phyloP scores from a whole-genome alignment of 2,888 invertebrate species.

The Leptopterna dolabrata region DNA sequence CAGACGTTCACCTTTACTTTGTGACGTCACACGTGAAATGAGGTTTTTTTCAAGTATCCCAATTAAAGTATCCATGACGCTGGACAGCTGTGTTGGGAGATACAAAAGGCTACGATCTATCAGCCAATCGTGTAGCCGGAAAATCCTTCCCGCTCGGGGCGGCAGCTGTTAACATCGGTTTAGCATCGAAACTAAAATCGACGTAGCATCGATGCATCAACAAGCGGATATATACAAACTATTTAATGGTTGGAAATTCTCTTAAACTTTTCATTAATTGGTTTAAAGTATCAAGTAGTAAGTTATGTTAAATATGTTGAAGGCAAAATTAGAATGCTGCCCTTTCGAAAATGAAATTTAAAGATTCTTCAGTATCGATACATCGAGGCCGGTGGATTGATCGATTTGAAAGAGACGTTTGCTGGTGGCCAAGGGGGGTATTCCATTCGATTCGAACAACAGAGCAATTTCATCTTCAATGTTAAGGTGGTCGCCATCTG shows the following conservation, averaged over 20 bases:
- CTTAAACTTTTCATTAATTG: neutral
- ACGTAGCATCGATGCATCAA: neutral
- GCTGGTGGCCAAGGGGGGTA: no score
- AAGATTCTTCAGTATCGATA: neutral
- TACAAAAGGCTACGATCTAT: neutral
- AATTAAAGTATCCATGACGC: neutral
- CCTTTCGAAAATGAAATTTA: neutral
- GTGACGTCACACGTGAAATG: neutral
- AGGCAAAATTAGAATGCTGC: neutral
- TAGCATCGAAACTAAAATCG: neutral
- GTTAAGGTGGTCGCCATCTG: neutral
- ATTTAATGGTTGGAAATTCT: neutral
- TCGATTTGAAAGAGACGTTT: neutral
- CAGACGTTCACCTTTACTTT: neutral
- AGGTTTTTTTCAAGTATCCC: no score
- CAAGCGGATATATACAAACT: neutral
- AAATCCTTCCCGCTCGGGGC: neutral
- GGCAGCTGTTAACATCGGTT: neutral
- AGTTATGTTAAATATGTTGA: neutral
- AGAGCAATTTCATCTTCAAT: neutral
- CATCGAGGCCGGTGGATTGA: neutral
- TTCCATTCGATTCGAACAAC: neutral
- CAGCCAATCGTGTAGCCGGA: constrained; percentile 13
- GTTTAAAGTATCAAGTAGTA: neutral
- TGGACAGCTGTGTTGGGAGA: neutral